phyloP scores from a whole-genome alignment of 2,113 vertebrate genomes.

The Cromileptes altivelis region DNA sequence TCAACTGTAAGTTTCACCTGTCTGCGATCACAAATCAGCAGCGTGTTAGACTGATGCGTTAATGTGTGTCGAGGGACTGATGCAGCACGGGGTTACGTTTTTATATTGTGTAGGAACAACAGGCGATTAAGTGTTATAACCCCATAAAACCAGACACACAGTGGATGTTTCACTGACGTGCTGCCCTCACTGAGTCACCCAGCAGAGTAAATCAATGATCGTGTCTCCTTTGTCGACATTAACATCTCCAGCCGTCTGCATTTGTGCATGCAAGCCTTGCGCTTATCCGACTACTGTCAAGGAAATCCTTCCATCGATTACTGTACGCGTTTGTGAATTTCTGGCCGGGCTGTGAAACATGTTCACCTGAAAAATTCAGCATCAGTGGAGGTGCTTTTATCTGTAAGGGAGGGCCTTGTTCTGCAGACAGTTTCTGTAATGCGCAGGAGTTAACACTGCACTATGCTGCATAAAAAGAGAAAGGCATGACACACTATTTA shows the following conservation, averaged over 20 bases:
- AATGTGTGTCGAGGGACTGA: background rate
- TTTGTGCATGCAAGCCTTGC: background rate
- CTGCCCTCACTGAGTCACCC: conserved; percentile 12
- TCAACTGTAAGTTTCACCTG: background rate
- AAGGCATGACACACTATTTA: too few relatives aligned
- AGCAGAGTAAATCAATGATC: conserved; percentile 53
- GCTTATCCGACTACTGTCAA: background rate
- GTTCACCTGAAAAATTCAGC: background rate
- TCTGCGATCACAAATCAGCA: background rate
- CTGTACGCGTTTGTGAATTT: background rate
- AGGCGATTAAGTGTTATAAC: conserved; percentile 27
- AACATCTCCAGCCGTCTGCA: conserved; percentile 32
- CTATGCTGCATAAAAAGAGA: too few relatives aligned
- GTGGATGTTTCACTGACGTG: background rate
- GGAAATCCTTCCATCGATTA: background rate
- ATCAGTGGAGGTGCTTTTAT: background rate
- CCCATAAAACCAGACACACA: conserved; percentile 45
- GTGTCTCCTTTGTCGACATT: conserved; percentile 32
- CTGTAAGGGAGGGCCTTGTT: background rate
- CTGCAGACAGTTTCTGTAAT: background rate
- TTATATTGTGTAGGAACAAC: conserved; percentile 17
- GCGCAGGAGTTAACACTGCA: background rate
- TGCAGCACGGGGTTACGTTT: conserved; percentile 21
- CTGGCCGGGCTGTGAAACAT: background rate
- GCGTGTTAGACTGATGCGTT: background rate